These are phyloP conservation scores for Melierax canorus DNA, from an alignment of 2,113 vertebrate genomes.

Conservation along the genomic window DNA sequence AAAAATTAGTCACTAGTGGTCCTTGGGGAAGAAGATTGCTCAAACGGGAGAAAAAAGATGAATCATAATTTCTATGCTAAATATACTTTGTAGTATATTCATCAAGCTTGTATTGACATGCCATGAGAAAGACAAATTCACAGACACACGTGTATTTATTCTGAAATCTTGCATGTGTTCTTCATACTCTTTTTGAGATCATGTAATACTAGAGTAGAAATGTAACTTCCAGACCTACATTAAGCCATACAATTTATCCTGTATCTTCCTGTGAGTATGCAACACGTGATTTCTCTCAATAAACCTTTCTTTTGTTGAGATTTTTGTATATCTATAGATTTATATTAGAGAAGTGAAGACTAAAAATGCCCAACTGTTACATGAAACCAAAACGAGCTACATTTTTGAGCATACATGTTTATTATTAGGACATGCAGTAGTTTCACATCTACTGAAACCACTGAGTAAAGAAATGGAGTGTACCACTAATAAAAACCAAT, in stretches of 20 bases:
- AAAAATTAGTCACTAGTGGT: not conserved
- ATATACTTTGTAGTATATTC: not conserved
- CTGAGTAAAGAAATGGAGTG: not conserved
- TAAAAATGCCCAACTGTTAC: not conserved
- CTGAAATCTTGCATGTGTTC: not conserved
- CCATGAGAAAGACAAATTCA: not conserved
- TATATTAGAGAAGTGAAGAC: not conserved
- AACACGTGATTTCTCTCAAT: not conserved
- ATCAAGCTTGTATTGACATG: not conserved
- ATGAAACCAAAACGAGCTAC: not conserved
- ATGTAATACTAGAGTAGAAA: not conserved
- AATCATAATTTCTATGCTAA: not conserved
- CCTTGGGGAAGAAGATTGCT: not conserved
- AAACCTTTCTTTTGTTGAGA: not conserved
- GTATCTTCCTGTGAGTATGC: not conserved
- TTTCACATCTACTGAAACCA: not conserved
- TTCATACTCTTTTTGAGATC: not conserved
- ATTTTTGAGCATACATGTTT: not conserved
- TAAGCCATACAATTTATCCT: not conserved
- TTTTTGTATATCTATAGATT: not conserved
- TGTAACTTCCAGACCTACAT: not conserved
- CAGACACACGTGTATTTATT: not conserved
- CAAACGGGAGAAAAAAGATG: not conserved
- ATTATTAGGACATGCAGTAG: not conserved
- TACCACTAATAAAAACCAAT: not conserved